Percentiles rank a stretch among this genome's conserved stretches.
Evolutionary conservation across 2,797 vertebrate species (phyloP).

Genomic region (Atherinosoma microstoma): DNA sequence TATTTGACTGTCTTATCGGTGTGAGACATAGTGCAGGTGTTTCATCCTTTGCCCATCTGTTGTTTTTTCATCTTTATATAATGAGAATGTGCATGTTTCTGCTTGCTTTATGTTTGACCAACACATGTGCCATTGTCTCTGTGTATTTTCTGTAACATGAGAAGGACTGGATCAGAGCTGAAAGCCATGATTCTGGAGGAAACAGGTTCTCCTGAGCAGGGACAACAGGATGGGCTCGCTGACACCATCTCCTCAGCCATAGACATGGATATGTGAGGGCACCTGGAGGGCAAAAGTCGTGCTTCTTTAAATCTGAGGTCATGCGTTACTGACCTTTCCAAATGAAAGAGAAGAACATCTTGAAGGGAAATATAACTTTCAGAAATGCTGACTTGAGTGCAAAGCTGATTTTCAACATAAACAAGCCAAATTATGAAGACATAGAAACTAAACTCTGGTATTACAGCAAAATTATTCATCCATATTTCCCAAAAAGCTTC

Average conservation of each 20-base stretch:
- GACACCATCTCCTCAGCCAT: conserved; percentile 51
- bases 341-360: conserved; percentile 50
- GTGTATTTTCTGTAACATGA: conserved; percentile 79
- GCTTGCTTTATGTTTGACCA: conserved; percentile 28
- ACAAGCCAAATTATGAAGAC: background rate
- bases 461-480: background rate
- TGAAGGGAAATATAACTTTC: conserved; percentile 11
- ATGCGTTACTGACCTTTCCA: conserved; percentile 49
- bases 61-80: conserved; percentile 47
- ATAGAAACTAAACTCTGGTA: background rate
- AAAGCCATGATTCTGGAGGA: conserved; percentile 61
- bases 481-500: background rate
- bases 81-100: conserved; percentile 29
- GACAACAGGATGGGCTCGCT: conserved; percentile 72
- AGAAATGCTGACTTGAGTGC: conserved; percentile 8
- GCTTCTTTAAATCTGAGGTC: conserved; percentile 38
- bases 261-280: conserved; percentile 56
- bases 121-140: conserved; percentile 61
- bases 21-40: conserved; percentile 50
- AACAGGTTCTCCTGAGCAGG: conserved; percentile 69
- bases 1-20: conserved; percentile 19
- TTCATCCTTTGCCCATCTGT: conserved; percentile 33
- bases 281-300: conserved; percentile 46
- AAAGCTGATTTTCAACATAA: conserved; percentile 16
- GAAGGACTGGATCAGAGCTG: conserved; percentile 50